Percentiles rank a stretch among this genome's conserved stretches.
Conservation (phyloP, 2,888 invertebrate species). For the Lithophane socia region DNA sequence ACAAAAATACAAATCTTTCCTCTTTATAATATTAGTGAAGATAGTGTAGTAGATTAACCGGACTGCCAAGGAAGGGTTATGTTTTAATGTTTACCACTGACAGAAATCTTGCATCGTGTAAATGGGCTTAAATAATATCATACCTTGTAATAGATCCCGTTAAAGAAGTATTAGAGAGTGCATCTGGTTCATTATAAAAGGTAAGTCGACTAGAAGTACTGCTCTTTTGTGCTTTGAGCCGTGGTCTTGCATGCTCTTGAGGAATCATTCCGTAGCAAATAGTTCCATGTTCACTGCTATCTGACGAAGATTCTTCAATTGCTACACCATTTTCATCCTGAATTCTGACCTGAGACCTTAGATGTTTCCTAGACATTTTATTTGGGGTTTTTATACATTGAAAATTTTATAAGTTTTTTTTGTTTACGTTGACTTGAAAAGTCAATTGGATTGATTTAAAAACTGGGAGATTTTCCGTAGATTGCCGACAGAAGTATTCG, state of each 20-base stretch:
- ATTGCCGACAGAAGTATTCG: neutral
- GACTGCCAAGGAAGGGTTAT: too few relatives aligned
- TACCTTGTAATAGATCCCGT: constrained; percentile 69
- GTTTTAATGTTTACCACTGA: neutral
- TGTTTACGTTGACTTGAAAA: constrained; percentile 31
- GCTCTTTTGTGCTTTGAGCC: constrained; percentile 18
- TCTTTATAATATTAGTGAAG: too few relatives aligned
- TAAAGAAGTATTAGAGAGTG: constrained; percentile 60
- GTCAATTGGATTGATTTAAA: constrained; percentile 33
- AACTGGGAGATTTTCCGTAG: neutral
- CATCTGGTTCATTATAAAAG: neutral
- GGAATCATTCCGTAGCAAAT: constrained; percentile 21
- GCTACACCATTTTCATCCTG: too few relatives aligned
- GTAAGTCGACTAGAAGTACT: neutral
- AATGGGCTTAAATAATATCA: neutral
- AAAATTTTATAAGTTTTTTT: neutral
- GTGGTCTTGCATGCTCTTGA: constrained; percentile 66
- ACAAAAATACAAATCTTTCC: too few relatives aligned
- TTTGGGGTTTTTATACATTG: neutral
- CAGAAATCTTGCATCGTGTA: neutral
- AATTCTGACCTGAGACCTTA: too few relatives aligned
- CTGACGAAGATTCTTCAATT: constrained; percentile 43
- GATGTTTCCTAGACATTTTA: constrained; percentile 28
- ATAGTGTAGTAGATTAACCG: too few relatives aligned
- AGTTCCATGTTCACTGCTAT: constrained; percentile 34